These are phyloP conservation scores for Eupithecia insigniata DNA, from an alignment of 2,888 invertebrate genomes.

Conservation along the genomic window DNA sequence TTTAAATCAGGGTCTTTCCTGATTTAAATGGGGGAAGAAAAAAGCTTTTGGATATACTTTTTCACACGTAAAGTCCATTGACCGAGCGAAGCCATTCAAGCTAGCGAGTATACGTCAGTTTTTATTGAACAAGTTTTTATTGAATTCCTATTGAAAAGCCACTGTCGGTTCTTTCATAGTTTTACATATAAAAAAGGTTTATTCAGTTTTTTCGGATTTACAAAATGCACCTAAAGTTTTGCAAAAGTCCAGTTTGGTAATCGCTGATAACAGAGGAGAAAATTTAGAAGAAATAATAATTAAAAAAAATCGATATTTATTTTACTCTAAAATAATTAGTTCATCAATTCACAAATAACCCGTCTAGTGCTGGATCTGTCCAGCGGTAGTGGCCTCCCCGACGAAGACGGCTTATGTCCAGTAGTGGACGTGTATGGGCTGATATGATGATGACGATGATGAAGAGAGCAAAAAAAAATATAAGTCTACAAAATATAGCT, in stretches of 20 bases:
- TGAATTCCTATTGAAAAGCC: slow-evolving; percentile 6
- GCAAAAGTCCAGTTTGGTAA: background rate
- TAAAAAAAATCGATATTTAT: no score
- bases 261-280: background rate
- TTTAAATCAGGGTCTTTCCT: no score
- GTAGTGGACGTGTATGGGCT: no score
- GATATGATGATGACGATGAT: no score
- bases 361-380: no score
- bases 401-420: no score
- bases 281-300: no score
- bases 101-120: background rate
- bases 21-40: background rate
- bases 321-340: no score
- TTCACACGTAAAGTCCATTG: background rate
- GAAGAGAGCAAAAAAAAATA: no score
- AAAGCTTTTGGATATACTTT: background rate
- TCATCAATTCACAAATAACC: no score
- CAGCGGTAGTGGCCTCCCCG: no score
- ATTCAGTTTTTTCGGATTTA: background rate
- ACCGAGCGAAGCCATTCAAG: background rate
- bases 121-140: slow-evolving; percentile 11
- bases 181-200: slow-evolving; percentile 5
- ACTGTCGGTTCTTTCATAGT: slow-evolving; percentile 1
- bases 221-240: background rate
- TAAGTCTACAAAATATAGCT: no score